Base-by-base conservation (phyloP, 2,888 invertebrate species). In the Rotaria sp. region DNA sequence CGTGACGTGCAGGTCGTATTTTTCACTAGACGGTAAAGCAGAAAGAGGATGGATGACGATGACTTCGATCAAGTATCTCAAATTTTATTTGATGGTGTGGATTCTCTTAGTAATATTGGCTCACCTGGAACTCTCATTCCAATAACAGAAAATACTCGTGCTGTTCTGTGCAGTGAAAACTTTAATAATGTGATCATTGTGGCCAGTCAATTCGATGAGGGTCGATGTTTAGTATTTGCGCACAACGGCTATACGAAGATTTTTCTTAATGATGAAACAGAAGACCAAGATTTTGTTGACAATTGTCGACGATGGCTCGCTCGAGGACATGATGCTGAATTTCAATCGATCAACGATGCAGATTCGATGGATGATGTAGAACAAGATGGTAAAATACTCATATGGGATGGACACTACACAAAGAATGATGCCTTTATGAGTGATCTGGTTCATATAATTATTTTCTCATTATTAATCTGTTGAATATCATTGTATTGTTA, bases 61-160 rank as follows among this genome's bases (percentile, higher is more conserved):
- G 75, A 85, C 38, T 59, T 52, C 41, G 52, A 87, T 55, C 15
- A 41, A 35, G 30, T 50, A 24, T n/a, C 67, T 4, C 13, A 35
- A 57, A 80, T 84, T 67, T 50, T 86, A 35, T 84, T 86, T 10
- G 8, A 86, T n/a, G n/a, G 50, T 38, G 26, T 86, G 35, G 35
- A 50, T 18, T 35, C 67, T 48, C 38, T 86, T n/a, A 67, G 48
- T 38, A 86, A 74, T 18, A 35, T 59, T 30, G 67, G 52, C 26
- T 86, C 1, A 0, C 86, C 86, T 15, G 86, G 86, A 15, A 55
- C 41, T 41, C 15, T 86, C 4, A 67, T 86, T 10, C 67, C 67
- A 67, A 50, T 84, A 7, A 86, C 86, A 26, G 67, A 67, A n/a
- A 55, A 84, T 57, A 48, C 86, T 8, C 84, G 74, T 48, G 74